phyloP scores from a whole-genome alignment of 53 echinoderm and acorn worm genomes.

The Hippasteria phrygiana region DNA sequence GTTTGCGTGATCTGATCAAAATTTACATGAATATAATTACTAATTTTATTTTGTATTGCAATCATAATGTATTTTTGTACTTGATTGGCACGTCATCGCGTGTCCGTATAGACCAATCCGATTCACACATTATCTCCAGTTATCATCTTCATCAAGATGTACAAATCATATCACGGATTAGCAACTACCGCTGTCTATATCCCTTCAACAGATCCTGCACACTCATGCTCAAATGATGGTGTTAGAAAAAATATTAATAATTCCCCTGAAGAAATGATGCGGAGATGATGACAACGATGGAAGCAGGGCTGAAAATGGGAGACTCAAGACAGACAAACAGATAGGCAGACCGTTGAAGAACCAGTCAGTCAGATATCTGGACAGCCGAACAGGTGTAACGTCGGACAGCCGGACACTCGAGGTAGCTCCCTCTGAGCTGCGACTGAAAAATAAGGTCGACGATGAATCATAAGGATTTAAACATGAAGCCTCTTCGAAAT shows the following conservation, averaged over 20 bases:
- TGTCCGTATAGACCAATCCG: background rate
- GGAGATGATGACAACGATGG: background rate
- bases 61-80: background rate
- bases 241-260: background rate
- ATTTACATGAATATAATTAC: background rate
- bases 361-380: background rate
- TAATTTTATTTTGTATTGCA: background rate
- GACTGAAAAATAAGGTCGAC: too few species aligned
- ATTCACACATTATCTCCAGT: slow-evolving; percentile 16
- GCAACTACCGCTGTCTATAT: background rate
- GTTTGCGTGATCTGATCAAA: background rate
- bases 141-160: slow-evolving; percentile 48
- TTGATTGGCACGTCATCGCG: background rate
- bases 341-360: background rate
- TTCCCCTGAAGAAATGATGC: slow-evolving; percentile 1
- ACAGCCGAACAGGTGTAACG: too few species aligned
- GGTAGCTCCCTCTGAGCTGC: too few species aligned
- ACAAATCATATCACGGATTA: slow-evolving; percentile 1
- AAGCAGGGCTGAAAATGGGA: background rate
- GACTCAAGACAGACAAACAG: background rate
- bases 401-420: too few species aligned
- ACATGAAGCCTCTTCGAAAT: too few species aligned
- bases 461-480: too few species aligned
- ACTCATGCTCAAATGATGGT: background rate
- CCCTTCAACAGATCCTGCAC: background rate